Percentiles rank a stretch among this genome's conserved stretches.
These are phyloP conservation scores for Panurus biarmicus DNA, from an alignment of 2,113 vertebrate genomes.

Conservation along the genomic window DNA sequence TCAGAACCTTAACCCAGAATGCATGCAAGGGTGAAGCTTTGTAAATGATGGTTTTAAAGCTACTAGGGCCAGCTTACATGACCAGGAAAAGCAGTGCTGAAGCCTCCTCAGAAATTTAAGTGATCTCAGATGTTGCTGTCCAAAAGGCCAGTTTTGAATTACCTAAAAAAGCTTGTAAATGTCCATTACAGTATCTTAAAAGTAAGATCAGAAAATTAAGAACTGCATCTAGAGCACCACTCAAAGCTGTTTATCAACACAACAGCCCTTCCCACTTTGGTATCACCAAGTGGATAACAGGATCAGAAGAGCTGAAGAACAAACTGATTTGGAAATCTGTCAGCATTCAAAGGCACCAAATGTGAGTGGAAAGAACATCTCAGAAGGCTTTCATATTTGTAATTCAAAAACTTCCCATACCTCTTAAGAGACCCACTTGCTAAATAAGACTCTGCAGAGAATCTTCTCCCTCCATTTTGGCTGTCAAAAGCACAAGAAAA, in stretches of 20 bases:
- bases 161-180: not conserved
- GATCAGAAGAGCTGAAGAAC: not conserved
- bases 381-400: not conserved
- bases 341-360: not conserved
- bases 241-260: not conserved
- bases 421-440: slow-evolving; percentile 85
- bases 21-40: not conserved
- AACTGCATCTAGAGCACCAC: not conserved
- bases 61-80: not conserved
- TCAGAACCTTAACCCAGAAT: not conserved
- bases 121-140: not conserved
- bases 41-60: not conserved
- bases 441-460: slow-evolving; percentile 80
- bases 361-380: not conserved
- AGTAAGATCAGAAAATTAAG: not conserved
- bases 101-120: not conserved
- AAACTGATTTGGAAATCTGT: not conserved
- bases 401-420: slow-evolving; percentile 53
- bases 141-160: not conserved
- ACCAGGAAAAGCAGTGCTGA: not conserved
- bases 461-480: slow-evolving; percentile 61
- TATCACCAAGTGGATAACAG: not conserved
- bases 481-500: slow-evolving; percentile 81
- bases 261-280: not conserved
- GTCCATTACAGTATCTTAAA: not conserved